Percentiles rank a stretch among this genome's conserved stretches.
phyloP scores from a whole-genome alignment of 2,888 invertebrate species.

The Lochmaea crataegi region DNA sequence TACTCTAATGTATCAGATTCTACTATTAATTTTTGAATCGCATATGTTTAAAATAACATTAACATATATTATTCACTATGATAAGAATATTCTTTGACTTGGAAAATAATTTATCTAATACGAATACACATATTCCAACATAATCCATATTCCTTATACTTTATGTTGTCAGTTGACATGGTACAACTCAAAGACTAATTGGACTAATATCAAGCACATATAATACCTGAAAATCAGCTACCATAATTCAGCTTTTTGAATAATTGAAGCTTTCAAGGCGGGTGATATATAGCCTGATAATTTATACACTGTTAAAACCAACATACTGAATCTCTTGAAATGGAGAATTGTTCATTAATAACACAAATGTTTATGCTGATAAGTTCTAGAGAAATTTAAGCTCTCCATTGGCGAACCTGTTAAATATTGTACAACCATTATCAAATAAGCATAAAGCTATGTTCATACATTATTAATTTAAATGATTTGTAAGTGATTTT shows the following conservation, averaged over 20 bases:
- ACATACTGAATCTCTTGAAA: constrained; percentile 6
- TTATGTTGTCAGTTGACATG: constrained; percentile 3
- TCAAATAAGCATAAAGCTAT: no score
- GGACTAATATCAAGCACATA: constrained; percentile 13
- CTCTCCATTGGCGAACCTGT: constrained; percentile 4
- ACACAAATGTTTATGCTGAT: not conserved
- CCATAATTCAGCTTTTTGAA: constrained; percentile 22
- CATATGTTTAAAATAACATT: no score
- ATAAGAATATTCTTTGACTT: no score
- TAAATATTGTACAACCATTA: no score
- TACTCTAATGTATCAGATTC: no score
- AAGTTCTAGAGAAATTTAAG: not conserved
- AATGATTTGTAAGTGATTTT: no score
- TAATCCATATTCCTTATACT: not conserved
- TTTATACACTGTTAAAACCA: constrained; percentile 30
- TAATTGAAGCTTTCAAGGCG: constrained; percentile 13
- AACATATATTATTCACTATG: no score
- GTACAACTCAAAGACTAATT: constrained; percentile 15
- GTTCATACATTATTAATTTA: no score
- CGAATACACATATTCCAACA: not conserved
- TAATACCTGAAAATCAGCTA: constrained; percentile 17
- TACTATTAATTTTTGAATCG: no score
- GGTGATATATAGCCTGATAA: constrained; percentile 16
- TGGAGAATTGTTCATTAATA: constrained; percentile 11
- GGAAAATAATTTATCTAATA: not conserved